Percentiles rank a stretch among this genome's conserved stretches.
Evolutionary conservation across 2,113 vertebrate genomes (phyloP).

Genomic region (Caranx melampygus): DNA sequence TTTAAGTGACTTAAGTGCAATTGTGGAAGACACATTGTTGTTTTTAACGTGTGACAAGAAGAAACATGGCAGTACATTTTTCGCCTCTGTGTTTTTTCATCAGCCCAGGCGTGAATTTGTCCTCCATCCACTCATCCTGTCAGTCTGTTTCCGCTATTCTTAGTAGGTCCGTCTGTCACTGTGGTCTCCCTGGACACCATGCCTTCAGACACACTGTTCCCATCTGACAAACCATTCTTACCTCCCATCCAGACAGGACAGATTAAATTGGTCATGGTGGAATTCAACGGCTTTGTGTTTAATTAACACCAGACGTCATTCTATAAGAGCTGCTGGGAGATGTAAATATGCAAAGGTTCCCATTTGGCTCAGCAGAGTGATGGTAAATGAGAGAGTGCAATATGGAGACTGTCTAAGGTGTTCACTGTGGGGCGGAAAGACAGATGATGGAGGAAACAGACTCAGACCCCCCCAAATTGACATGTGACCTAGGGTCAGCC

Average conservation of each 20-base stretch:
- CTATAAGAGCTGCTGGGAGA: slow-evolving; percentile 58
- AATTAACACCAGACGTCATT: slow-evolving; percentile 72
- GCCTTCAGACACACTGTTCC: slow-evolving; percentile 60
- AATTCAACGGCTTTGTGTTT: slow-evolving; percentile 69
- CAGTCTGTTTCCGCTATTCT: slow-evolving; percentile 63
- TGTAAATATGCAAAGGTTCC: slow-evolving; percentile 54
- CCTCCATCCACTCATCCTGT: slow-evolving; percentile 36
- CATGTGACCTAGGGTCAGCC: not conserved
- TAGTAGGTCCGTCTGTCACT: slow-evolving; percentile 63
- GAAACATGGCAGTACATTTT: slow-evolving; percentile 25
- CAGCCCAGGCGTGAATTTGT: slow-evolving; percentile 55
- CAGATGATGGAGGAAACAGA: not conserved
- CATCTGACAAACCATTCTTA: slow-evolving; percentile 56
- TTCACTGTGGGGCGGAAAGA: slow-evolving; percentile 10
- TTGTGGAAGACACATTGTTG: not conserved
- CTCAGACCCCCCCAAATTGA: not conserved
- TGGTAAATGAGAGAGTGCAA: slow-evolving; percentile 32
- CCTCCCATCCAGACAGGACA: slow-evolving; percentile 45
- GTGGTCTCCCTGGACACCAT: slow-evolving; percentile 37
- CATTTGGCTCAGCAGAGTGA: slow-evolving; percentile 20
- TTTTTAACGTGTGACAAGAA: slow-evolving; percentile 4
- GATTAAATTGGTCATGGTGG: slow-evolving; percentile 74
- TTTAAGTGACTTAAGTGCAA: not conserved
- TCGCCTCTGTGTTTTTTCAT: slow-evolving; percentile 24
- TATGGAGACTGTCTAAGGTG: slow-evolving; percentile 41